Evolutionary conservation across 2,797 vertebrate species (phyloP), one percentile per base, ranked within the genome.

Genomic region (Tapera naevia): DNA sequence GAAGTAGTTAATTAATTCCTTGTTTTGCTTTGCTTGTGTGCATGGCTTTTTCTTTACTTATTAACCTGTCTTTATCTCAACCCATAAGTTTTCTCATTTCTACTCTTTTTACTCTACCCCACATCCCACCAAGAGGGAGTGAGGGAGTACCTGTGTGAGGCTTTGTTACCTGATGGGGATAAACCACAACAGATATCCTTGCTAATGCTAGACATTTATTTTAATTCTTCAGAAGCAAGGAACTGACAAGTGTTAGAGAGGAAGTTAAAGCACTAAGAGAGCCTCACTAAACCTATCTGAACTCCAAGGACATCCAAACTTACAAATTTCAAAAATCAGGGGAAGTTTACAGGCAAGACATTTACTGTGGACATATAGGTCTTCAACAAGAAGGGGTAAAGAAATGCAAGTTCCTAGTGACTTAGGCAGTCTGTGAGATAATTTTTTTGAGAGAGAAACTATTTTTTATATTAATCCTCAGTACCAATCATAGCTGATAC

Each of bases 341-440:
- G 9, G 6, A 67, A 43, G 7, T 60, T 80, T 21, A 53, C 27
- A 86, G 19, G 32, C 46, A 13, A 79, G 2, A 3, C 17, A 62
- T 12, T 56, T 81, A 3, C 21, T 67, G 58, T 18, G 17, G 16
- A 50, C 9, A 25, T 19, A 41, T 22, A 53, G 41, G 53, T 14
- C 6, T 88, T 37, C 58, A 61, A 10, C 5, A 67, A 19, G 1
- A 11, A 32, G 5, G 5, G 7, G 27, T n/a, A 56, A 69, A 75
- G 48, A 80, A 71, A 66, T 45, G 3, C 17, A 58, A 54, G 18
- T 24, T 70, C 18, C 13, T 46, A 66, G 57, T 64, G 37, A 57
- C 25, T 53, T 35, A 37, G 13, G 35, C 3, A 65, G 10, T 5
- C 51, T 48, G 27, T n/a, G 7, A 0, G 1, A 35, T 17, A 7